phyloP scores from a whole-genome alignment of 2,113 vertebrate species.

The Rynchops niger region DNA sequence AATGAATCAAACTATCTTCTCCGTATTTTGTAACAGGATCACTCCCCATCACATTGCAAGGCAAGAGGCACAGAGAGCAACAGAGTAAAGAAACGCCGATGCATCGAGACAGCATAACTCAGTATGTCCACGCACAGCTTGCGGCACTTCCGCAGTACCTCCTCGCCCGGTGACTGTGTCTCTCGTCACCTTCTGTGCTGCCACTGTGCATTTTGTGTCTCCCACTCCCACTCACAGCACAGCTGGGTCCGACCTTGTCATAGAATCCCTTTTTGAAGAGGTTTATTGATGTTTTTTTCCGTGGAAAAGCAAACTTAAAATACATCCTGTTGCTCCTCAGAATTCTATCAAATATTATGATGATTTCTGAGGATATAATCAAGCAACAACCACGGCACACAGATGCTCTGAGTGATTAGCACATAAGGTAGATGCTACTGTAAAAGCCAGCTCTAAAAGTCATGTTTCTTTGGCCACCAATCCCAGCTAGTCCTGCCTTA shows the following conservation, averaged over 20 bases:
- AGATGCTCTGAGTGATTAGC: constrained; percentile 11
- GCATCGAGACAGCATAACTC: not conserved
- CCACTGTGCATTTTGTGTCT: not conserved
- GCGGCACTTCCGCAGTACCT: not conserved
- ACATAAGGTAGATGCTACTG: not conserved
- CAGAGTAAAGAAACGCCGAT: not conserved
- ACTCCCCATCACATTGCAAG: not conserved
- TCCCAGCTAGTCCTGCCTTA: not conserved
- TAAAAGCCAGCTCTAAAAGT: constrained; percentile 6
- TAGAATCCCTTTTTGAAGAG: not conserved
- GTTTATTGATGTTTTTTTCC: not conserved
- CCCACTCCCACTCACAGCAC: not conserved
- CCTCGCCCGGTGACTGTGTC: not conserved
- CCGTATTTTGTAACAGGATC: not conserved
- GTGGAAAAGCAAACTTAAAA: not conserved
- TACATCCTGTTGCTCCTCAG: not conserved
- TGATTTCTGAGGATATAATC: not conserved
- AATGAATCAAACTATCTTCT: not conserved
- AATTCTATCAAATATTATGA: not conserved
- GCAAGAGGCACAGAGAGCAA: not conserved
- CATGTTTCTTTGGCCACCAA: constrained; percentile 14
- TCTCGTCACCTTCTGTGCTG: not conserved
- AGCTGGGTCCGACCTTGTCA: not conserved
- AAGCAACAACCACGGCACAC: not conserved
- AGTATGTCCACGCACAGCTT: not conserved